Evolutionary conservation across 2,888 invertebrate genomes (phyloP), one percentile per base, ranked within the genome.

Genomic region (Mesorhabditis belari): DNA sequence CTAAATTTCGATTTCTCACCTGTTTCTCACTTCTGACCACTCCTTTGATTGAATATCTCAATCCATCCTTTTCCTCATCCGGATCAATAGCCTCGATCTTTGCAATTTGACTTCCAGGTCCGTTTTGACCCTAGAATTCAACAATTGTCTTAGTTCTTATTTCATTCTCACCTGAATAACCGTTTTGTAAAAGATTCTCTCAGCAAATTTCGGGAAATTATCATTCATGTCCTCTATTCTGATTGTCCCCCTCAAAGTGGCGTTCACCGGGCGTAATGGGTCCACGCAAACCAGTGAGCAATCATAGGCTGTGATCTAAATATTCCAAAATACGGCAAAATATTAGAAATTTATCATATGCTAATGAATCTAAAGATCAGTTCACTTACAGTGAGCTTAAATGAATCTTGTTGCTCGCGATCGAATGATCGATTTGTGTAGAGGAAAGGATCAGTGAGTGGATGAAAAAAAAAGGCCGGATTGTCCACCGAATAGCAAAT

Each of bases 201-300:
- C 62, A 0, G 62, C 27, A 54, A 76, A 75, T 29, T 60, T 55
- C 1, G 76, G 76, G 44, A 68, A 66, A 54, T 76, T 76, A 60
- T 76, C 76, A 52, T 76, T 76, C 9, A 71, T 68, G 58, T 75
- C 75, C 23, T 63, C 50, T 0, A 71, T 63, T 24, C 66, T 65
- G 3, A 71, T 62, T 21, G 69, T 24, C 0, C 63, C 70, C 0
- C 61, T 64, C 12, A 71, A 63, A 5, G 69, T 66, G 3, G 65
- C 62, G 49, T 71, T 71, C 21, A 58, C 61, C 6, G 69, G 66
- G 27, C 67, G 65, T 50, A 66, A 64, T 2, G 71, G 69, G 55
- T 71, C 69, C 25, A 66, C 64, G 57, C 71, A 71, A 19, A 67
- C 65, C 19, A 65, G 62, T 26, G 63, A 61, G 52, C 71, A 71